Base-by-base conservation (phyloP, 2,113 vertebrate species). In the Pituophis catenifer region DNA sequence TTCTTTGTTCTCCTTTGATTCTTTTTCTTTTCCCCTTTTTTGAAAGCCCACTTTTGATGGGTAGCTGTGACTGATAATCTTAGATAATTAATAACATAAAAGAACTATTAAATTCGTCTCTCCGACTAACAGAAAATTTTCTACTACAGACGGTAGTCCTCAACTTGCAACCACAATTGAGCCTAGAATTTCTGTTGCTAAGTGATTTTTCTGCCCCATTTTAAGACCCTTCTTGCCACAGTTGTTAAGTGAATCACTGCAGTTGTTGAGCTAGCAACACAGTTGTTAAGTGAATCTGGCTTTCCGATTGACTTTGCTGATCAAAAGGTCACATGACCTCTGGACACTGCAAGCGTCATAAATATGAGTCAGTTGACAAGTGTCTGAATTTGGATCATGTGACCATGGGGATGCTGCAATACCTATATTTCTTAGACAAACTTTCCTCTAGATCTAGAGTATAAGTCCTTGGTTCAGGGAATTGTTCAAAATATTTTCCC, bases 401-500 rank as follows among this genome's bases (percentile, higher is more conserved):
- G 62, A n/a, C 62, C 62, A n/a, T 12, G 10, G 62, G 62, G 11
- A 65, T n/a, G 11, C 11, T 65, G 29, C 29, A 65, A 65, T 65
- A 70, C 29, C 13, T 33, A 21, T 26, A 48, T 44, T 26, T 1
- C 15, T 53, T 88, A 90, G 33, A 70, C 58, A 29, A 48, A 81
- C 87, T 96, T 94, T 81, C 94, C 93, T 95, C 93, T 62, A 33
- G n/a, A 38, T 21, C 75, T 81, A 81, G 33, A 81, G 33, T 81
- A 2, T 81, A 81, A 44, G 75, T 21, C 33, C 92, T 90, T 54
- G 70, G 62, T 96, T 96, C 95, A 94, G 93, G 94, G 88, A 92
- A n/a, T 59, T 90, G 81, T 92, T 96, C 94, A 75, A 21, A n/a
- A 85, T 38, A 91, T 19, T 53, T 62, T 9, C 48, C 44, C 44